Percentiles rank a stretch among this genome's conserved stretches.
Evolutionary conservation across 1,140 invertebrate species (phyloP).

Genomic region (Platyscapa corneri): DNA sequence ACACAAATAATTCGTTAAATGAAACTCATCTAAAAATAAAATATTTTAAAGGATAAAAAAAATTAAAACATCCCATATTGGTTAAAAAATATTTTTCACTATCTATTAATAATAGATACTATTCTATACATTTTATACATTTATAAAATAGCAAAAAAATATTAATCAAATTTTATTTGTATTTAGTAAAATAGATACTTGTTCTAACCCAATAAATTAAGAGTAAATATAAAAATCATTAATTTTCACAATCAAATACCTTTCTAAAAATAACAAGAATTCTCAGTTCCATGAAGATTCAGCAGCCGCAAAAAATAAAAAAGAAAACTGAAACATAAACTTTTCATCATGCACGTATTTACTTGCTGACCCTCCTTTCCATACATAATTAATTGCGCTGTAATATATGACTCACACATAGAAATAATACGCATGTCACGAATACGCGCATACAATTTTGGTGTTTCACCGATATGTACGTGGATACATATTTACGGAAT

Average conservation of each 20-base stretch:
- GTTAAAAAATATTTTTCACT: too few species aligned
- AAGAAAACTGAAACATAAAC: conserved; percentile 5
- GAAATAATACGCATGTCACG: not conserved
- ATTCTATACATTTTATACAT: not conserved
- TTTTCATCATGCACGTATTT: not conserved
- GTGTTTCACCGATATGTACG: not conserved
- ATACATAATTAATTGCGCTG: not conserved
- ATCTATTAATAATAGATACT: not conserved
- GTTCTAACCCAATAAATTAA: not conserved
- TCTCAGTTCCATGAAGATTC: not conserved
- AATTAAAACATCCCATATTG: too few species aligned
- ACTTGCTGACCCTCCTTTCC: not conserved
- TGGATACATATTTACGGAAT: conserved; percentile 49
- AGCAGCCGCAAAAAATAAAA: not conserved
- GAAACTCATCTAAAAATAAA: too few species aligned
- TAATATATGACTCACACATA: not conserved
- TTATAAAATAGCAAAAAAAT: not conserved
- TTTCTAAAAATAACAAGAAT: not conserved
- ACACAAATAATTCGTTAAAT: too few species aligned
- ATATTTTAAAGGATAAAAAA: too few species aligned
- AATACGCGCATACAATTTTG: not conserved
- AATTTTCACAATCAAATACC: not conserved
- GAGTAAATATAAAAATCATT: not conserved
- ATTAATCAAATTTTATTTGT: not conserved
- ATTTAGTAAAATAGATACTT: not conserved